These are phyloP conservation scores for Miltochrista miniata DNA, from an alignment of 2,888 invertebrate genomes.

Conservation along the genomic window DNA sequence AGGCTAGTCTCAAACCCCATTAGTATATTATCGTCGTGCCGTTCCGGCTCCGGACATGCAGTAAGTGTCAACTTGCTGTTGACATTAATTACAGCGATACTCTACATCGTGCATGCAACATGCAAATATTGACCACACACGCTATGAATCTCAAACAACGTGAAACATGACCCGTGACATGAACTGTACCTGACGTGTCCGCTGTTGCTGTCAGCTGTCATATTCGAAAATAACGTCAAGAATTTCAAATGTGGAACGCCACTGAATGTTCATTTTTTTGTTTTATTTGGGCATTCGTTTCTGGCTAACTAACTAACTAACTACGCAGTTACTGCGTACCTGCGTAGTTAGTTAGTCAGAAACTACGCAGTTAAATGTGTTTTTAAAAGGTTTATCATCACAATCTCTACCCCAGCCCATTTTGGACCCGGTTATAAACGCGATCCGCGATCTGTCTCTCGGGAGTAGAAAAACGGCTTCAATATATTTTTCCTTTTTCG, in stretches of 20 bases:
- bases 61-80: slow-evolving; percentile 15
- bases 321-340: no score
- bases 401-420: no score
- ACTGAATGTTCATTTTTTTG: not conserved
- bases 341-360: no score
- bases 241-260: not conserved
- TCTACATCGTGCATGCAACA: slow-evolving; percentile 41
- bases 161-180: slow-evolving; percentile 16
- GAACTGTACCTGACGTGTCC: slow-evolving; percentile 12
- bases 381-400: no score
- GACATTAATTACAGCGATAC: slow-evolving; percentile 39
- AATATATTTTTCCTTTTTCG: no score
- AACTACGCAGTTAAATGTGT: no score
- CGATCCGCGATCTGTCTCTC: no score
- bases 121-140: slow-evolving; percentile 38
- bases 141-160: slow-evolving; percentile 43
- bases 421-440: no score
- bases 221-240: not conserved
- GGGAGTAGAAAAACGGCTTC: no score
- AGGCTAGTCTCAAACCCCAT: no score
- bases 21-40: slow-evolving; percentile 5
- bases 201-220: not conserved
- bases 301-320: no score
- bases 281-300: not conserved
- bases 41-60: not conserved